phyloP scores from a whole-genome alignment of 2,888 invertebrate genomes.

The Agonopterix alstromeriana region DNA sequence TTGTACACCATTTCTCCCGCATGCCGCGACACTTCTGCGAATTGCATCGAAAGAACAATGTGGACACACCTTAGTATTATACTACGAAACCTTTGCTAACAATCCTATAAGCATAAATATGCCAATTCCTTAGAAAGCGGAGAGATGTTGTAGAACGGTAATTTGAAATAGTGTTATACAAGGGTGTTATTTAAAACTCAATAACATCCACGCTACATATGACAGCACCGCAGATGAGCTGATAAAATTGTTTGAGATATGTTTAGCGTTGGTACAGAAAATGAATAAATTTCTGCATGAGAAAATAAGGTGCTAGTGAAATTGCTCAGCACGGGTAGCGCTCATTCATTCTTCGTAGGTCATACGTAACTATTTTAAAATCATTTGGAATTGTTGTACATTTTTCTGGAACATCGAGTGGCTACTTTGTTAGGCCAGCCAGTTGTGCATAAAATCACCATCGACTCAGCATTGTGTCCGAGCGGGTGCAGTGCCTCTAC shows the following conservation, averaged over 20 bases:
- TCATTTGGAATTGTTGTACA: slow-evolving; percentile 18
- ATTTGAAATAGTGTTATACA: too few relatives aligned
- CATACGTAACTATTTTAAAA: slow-evolving; percentile 18
- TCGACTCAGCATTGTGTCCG: slow-evolving; percentile 45
- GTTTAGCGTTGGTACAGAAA: too few relatives aligned
- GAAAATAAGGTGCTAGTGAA: too few relatives aligned
- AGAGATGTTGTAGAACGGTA: too few relatives aligned
- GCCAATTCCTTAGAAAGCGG: too few relatives aligned
- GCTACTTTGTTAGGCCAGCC: slow-evolving; percentile 29
- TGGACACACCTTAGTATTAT: slow-evolving; percentile 28
- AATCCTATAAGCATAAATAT: slow-evolving; percentile 1
- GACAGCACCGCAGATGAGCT: too few relatives aligned
- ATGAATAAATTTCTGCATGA: too few relatives aligned
- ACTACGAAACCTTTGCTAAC: background rate
- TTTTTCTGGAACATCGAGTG: slow-evolving; percentile 23
- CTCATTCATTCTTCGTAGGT: too few relatives aligned
- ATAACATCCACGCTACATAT: too few relatives aligned
- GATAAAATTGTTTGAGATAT: too few relatives aligned
- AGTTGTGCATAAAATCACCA: slow-evolving; percentile 57
- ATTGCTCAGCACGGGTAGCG: too few relatives aligned
- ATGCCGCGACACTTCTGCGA: slow-evolving; percentile 46
- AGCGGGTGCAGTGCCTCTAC: slow-evolving; percentile 28
- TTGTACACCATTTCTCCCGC: slow-evolving; percentile 63
- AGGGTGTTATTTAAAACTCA: too few relatives aligned
- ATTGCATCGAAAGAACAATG: slow-evolving; percentile 41